Evolutionary conservation across 2,113 vertebrate species (phyloP).

Genomic region (Pardalotus punctatus): DNA sequence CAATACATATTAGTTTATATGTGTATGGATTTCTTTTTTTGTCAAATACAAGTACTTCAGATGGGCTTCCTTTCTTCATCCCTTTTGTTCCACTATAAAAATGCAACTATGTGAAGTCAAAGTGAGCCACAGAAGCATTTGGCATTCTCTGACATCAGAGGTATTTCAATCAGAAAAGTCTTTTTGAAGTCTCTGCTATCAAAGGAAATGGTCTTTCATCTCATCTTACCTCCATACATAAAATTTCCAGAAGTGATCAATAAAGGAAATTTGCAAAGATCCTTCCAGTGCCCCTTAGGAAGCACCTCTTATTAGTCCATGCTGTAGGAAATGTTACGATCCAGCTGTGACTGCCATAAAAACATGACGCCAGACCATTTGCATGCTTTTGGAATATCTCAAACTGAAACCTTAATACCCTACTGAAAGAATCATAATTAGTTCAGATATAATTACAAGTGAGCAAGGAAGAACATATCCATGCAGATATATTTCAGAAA

Average conservation of each 20-base stretch:
- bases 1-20: background rate
- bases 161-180: background rate
- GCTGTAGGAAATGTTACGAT: background rate
- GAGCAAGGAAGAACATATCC: background rate
- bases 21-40: background rate
- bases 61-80: background rate
- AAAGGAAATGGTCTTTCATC: background rate
- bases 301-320: background rate
- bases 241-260: background rate
- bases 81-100: background rate
- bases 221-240: background rate
- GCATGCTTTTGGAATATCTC: background rate
- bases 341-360: background rate
- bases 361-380: background rate
- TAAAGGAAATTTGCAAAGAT: background rate
- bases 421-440: background rate
- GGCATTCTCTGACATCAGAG: background rate
- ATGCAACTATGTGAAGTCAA: background rate
- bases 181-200: background rate
- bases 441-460: background rate
- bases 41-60: background rate
- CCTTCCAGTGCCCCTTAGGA: background rate
- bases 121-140: background rate
- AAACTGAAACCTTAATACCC: background rate
- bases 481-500: background rate